These are phyloP conservation scores for Gryon sp. DNA, from an alignment of 1,140 invertebrate species.

Conservation along the genomic window DNA sequence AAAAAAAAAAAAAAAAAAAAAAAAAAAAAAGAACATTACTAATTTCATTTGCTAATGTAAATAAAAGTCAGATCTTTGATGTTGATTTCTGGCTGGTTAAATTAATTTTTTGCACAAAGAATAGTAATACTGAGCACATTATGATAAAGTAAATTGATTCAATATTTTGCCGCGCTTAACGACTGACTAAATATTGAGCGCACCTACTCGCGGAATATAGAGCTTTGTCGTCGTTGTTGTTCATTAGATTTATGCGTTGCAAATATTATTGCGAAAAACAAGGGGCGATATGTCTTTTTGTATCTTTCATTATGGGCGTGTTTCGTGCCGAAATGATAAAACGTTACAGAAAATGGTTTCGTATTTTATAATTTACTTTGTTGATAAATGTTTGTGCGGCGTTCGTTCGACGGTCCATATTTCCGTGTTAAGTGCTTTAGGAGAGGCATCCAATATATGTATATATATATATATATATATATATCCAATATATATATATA, in stretches of 20 bases:
- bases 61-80: not conserved
- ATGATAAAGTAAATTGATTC: constrained; percentile 21
- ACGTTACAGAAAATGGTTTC: constrained; percentile 18
- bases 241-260: constrained; percentile 19
- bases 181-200: constrained; percentile 49
- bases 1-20: too few species aligned
- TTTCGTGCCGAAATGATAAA: constrained; percentile 2
- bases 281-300: not conserved
- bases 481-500: too few species aligned
- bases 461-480: too few species aligned
- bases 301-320: constrained; percentile 5
- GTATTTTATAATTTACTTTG: constrained; percentile 25
- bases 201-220: constrained; percentile 1
- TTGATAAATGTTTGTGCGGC: constrained; percentile 23
- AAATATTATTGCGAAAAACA: constrained; percentile 5
- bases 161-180: constrained; percentile 13
- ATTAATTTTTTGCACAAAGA: constrained; percentile 38
- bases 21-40: too few species aligned
- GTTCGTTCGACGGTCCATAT: constrained; percentile 8
- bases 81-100: not conserved
- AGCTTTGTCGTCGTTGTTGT: constrained; percentile 9
- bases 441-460: constrained; percentile 22
- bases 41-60: constrained; percentile 7
- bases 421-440: constrained; percentile 21
- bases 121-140: constrained; percentile 22